A percentile compares a stretch with the other conserved stretches of the same genome.
phyloP scores from a whole-genome alignment of 2,797 vertebrate species.

The Labeo calbasu region DNA sequence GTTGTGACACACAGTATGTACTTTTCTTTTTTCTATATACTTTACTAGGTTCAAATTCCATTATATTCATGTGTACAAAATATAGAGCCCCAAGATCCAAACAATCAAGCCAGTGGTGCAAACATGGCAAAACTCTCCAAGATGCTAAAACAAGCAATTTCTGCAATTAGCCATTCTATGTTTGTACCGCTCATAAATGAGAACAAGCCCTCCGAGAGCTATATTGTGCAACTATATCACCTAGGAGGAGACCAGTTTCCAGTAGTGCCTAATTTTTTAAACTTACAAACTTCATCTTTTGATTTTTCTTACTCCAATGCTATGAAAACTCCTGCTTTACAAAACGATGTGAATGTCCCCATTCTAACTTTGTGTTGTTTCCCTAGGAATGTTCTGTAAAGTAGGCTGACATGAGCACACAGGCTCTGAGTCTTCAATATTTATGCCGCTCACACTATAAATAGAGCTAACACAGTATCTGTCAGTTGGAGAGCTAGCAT shows the following conservation, averaged over 20 bases:
- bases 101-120: not conserved
- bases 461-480: constrained; percentile 38
- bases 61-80: not conserved
- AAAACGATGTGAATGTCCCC: not conserved
- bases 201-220: not conserved
- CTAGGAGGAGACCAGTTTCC: not conserved
- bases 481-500: constrained; percentile 25
- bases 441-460: constrained; percentile 53
- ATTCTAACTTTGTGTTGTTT: not conserved
- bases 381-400: constrained; percentile 5
- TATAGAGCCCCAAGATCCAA: not conserved
- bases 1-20: too few relatives aligned
- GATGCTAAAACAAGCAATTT: not conserved
- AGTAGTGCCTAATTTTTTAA: not conserved
- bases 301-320: not conserved
- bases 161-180: not conserved
- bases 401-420: constrained; percentile 27
- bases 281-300: not conserved
- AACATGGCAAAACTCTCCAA: not conserved
- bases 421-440: constrained; percentile 55
- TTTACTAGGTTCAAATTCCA: not conserved
- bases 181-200: not conserved
- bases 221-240: not conserved
- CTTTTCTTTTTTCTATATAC: not conserved
- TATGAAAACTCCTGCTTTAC: not conserved